These are phyloP conservation scores for Drosophila pseudotakahashii DNA, from an alignment of 2,888 invertebrate genomes.

Conservation along the genomic window DNA sequence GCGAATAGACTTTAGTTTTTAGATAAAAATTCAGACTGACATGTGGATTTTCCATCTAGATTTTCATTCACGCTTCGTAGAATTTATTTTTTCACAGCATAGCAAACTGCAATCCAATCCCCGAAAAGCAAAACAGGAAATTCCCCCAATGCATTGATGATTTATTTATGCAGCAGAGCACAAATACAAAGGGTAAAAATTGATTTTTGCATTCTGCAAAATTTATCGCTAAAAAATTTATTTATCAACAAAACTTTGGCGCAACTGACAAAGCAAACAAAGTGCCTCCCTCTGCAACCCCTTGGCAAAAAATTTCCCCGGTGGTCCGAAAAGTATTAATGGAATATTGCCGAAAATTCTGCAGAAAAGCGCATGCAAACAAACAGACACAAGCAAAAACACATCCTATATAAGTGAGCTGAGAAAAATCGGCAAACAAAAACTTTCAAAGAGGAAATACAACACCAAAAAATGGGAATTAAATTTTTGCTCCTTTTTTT, in stretches of 20 bases:
- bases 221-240: slow-evolving; percentile 68
- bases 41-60: slow-evolving; percentile 47
- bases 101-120: slow-evolving; percentile 30
- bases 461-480: slow-evolving; percentile 25
- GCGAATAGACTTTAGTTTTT: slow-evolving; percentile 23
- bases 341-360: slow-evolving; percentile 79
- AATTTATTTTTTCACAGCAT: slow-evolving; percentile 19
- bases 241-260: slow-evolving; percentile 66
- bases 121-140: slow-evolving; percentile 41
- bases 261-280: slow-evolving; percentile 64
- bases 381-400: slow-evolving; percentile 17
- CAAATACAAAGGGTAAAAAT: slow-evolving; percentile 29
- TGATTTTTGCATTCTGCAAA: slow-evolving; percentile 62
- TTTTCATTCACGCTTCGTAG: slow-evolving; percentile 51
- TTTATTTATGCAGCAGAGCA: slow-evolving; percentile 67
- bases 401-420: slow-evolving; percentile 3
- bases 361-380: slow-evolving; percentile 74
- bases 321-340: slow-evolving; percentile 62
- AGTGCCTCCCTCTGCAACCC: background rate
- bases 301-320: slow-evolving; percentile 2
- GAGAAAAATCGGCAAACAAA: slow-evolving; percentile 61
- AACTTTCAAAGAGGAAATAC: slow-evolving; percentile 55
- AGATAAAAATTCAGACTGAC: slow-evolving; percentile 13
- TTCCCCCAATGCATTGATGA: slow-evolving; percentile 65
- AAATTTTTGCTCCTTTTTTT: slow-evolving; percentile 38